These are phyloP conservation scores for Malachius bipustulatus DNA, from an alignment of 2,888 invertebrate species.

Conservation along the genomic window DNA sequence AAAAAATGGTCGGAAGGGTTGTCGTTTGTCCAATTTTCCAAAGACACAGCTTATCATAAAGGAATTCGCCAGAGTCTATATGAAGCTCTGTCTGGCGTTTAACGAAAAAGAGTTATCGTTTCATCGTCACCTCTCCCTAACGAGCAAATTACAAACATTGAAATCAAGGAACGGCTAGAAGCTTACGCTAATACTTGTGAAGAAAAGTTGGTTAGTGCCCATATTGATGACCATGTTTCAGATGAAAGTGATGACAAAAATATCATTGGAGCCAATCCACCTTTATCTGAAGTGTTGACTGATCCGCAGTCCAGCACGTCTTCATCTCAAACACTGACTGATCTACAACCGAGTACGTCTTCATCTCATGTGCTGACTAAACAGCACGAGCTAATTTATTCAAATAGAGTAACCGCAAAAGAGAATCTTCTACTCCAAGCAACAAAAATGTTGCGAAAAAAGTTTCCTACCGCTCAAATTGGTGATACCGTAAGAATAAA, in stretches of 20 bases:
- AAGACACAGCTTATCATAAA: constrained; percentile 22
- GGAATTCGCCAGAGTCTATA: constrained; percentile 25
- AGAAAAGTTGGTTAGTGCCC: constrained; percentile 17
- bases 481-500: constrained; percentile 19
- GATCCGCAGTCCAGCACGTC: constrained; percentile 3
- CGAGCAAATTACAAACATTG: constrained; percentile 20
- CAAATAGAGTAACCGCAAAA: constrained; percentile 17
- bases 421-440: constrained; percentile 13
- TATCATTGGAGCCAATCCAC: constrained; percentile 2
- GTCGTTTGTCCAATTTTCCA: constrained; percentile 24
- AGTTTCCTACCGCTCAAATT: constrained; percentile 19
- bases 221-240: constrained; percentile 12
- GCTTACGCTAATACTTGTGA: constrained; percentile 19
- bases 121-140: constrained; percentile 20
- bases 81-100: constrained; percentile 26
- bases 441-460: constrained; percentile 12
- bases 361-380: constrained; percentile 18
- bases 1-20: constrained; percentile 24
- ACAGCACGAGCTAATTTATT: constrained; percentile 16
- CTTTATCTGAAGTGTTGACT: constrained; percentile 1
- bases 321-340: constrained; percentile 3
- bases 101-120: constrained; percentile 22
- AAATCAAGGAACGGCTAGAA: constrained; percentile 22
- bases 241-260: constrained; percentile 1
- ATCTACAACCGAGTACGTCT: constrained; percentile 9